Conservation (phyloP, 1,140 invertebrate genomes). For the Aphaenogaster floridana region DNA sequence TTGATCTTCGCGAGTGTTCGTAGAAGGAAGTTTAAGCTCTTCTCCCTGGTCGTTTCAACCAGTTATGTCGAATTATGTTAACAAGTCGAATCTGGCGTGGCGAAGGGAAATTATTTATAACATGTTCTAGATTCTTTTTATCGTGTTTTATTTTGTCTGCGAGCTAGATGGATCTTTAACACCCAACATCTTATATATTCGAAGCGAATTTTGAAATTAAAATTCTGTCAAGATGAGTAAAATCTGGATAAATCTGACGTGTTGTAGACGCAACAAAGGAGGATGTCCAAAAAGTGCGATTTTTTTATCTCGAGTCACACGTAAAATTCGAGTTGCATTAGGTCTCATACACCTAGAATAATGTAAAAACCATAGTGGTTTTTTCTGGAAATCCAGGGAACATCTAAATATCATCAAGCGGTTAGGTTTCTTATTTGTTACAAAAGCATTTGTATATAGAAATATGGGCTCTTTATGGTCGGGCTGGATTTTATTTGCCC, state of each 20-base stretch:
- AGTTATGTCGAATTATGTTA: background rate
- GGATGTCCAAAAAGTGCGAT: too few species aligned
- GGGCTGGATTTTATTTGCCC: too few species aligned
- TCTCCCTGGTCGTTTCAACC: background rate
- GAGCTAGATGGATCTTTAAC: background rate
- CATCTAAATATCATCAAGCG: too few species aligned
- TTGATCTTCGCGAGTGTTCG: slow-evolving; percentile 24
- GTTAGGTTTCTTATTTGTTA: too few species aligned
- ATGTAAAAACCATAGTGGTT: too few species aligned
- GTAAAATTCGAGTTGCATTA: too few species aligned
- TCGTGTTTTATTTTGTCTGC: background rate
- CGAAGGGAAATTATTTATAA: background rate
- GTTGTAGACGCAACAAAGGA: background rate
- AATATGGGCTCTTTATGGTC: too few species aligned
- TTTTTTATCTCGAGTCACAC: too few species aligned
- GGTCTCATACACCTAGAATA: too few species aligned
- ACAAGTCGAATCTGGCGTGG: background rate
- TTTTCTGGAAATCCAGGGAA: too few species aligned
- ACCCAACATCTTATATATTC: background rate
- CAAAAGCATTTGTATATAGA: background rate
- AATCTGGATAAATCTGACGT: background rate
- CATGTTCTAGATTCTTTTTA: background rate
- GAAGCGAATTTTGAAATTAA: background rate
- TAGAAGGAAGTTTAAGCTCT: background rate
- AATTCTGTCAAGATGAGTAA: background rate